Conservation (phyloP, 2,113 vertebrate species). For the Melanocharis versteri region DNA sequence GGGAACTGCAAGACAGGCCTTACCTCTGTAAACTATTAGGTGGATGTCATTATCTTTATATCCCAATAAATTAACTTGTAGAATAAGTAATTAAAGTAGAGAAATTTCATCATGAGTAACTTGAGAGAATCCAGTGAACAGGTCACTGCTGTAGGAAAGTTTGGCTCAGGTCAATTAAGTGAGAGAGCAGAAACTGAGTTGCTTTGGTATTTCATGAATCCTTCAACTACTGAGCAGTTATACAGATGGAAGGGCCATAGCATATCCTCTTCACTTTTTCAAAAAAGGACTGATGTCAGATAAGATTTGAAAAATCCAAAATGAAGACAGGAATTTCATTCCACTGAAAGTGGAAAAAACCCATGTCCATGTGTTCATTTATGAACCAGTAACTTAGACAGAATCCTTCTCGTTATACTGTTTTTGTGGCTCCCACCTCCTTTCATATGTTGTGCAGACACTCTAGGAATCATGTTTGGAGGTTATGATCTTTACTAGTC, state of each 20-base stretch:
- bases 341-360: background rate
- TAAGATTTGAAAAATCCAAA: background rate
- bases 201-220: background rate
- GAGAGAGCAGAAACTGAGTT: background rate
- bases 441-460: background rate
- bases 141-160: background rate
- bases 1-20: background rate
- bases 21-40: background rate
- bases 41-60: background rate
- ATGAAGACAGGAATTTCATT: background rate
- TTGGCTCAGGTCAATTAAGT: background rate
- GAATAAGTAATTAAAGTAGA: background rate
- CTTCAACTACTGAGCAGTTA: background rate
- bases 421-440: background rate
- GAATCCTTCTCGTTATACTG: background rate
- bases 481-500: background rate
- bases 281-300: background rate
- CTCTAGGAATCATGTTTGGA: background rate
- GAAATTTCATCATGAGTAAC: background rate
- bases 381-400: background rate
- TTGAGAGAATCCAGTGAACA: background rate
- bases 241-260: background rate
- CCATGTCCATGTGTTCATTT: background rate
- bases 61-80: background rate
- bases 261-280: background rate